Evolutionary conservation across 1,140 invertebrate species (phyloP).

Genomic region (Aculops lycopersici): DNA sequence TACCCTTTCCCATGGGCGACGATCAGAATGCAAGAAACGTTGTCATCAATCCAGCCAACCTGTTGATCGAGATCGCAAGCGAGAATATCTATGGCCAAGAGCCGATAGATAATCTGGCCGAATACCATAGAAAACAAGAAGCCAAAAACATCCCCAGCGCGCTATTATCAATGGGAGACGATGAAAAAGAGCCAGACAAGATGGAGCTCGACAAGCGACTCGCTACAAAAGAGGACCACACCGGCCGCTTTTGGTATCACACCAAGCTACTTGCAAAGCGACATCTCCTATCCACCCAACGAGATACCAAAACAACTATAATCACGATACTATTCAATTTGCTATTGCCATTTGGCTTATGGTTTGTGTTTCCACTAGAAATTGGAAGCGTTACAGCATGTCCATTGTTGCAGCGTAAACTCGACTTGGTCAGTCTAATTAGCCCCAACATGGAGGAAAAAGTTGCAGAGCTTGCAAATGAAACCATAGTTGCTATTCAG

Average conservation of each 20-base stretch:
- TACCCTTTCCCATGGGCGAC: no score
- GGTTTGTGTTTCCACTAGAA: neutral
- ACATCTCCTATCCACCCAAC: neutral
- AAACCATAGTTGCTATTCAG: neutral
- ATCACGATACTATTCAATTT: neutral
- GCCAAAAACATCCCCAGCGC: no score
- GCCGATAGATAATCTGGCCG: conserved; percentile 5
- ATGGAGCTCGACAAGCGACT: no score
- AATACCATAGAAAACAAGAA: no score
- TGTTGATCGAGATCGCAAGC: no score
- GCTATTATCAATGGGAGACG: neutral
- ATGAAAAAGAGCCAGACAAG: no score
- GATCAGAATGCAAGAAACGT: no score
- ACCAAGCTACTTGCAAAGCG: neutral
- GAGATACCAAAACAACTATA: neutral
- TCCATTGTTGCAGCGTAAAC: neutral
- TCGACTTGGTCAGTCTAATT: neutral
- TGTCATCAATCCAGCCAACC: no score
- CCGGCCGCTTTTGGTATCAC: neutral
- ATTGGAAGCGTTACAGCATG: neutral
- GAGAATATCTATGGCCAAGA: no score
- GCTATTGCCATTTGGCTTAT: neutral
- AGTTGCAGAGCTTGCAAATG: neutral
- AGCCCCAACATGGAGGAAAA: neutral
- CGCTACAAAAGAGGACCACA: no score